phyloP scores from a whole-genome alignment of 2,888 invertebrate genomes.

The Junonia oenone region DNA sequence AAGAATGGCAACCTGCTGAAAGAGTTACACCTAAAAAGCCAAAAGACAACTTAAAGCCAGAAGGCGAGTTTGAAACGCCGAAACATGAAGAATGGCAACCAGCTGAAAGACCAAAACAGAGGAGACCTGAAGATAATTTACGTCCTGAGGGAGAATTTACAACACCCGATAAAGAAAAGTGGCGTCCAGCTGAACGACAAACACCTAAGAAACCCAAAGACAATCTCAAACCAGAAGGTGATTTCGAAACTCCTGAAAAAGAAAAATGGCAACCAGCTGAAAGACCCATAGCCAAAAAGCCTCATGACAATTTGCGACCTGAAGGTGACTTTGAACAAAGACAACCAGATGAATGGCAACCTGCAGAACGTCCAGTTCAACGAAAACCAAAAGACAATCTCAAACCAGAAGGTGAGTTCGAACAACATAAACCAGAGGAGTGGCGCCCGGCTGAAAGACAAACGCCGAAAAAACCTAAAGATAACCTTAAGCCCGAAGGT shows the following conservation, averaged over 20 bases:
- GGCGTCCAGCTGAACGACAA: constrained; percentile 59
- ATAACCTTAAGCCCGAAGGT: constrained; percentile 80
- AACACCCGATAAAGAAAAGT: constrained; percentile 44
- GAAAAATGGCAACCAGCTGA: constrained; percentile 64
- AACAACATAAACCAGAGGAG: no score
- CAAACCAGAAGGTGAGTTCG: constrained; percentile 79
- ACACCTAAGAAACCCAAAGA: constrained; percentile 60
- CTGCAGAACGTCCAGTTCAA: constrained; percentile 55
- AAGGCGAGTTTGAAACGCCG: constrained; percentile 79
- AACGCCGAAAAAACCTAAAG: constrained; percentile 77
- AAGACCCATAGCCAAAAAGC: constrained; percentile 53
- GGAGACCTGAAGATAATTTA: constrained; percentile 71
- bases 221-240: constrained; percentile 76
- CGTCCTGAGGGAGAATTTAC: constrained; percentile 81
- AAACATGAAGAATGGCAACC: constrained; percentile 52
- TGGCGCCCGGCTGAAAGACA: no score
- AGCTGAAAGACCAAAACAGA: constrained; percentile 41
- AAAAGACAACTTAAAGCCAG: constrained; percentile 78
- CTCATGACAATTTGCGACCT: constrained; percentile 71
- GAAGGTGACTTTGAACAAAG: constrained; percentile 74
- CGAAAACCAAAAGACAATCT: constrained; percentile 76
- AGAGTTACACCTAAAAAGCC: constrained; percentile 43
- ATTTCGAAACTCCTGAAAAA: constrained; percentile 71
- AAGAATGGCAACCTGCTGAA: constrained; percentile 56
- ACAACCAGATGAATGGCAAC: constrained; percentile 44